phyloP scores from a whole-genome alignment of 2,113 vertebrate genomes.

The Calonectris borealis region DNA sequence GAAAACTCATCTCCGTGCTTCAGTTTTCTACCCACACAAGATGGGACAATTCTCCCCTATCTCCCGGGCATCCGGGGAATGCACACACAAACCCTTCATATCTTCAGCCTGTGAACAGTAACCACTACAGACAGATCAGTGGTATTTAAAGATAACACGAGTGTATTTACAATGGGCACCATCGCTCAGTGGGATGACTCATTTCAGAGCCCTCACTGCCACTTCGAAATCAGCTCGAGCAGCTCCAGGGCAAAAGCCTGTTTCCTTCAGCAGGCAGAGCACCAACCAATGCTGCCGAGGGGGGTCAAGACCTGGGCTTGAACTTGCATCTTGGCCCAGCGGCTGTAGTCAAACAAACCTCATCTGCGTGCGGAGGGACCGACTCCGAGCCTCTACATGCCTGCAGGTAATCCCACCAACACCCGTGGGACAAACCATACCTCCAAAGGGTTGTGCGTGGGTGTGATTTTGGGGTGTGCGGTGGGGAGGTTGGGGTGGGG shows the following conservation, averaged over 20 bases:
- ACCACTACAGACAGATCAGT: not conserved
- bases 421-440: not conserved
- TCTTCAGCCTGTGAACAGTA: not conserved
- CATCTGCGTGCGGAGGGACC: not conserved
- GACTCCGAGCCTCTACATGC: not conserved
- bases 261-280: not conserved
- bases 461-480: not conserved
- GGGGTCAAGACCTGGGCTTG: not conserved
- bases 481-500: not conserved
- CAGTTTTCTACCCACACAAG: not conserved
- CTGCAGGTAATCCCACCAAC: not conserved
- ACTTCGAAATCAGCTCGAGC: not conserved
- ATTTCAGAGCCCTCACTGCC: not conserved
- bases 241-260: not conserved
- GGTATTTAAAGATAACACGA: not conserved
- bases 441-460: not conserved
- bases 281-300: not conserved
- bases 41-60: not conserved
- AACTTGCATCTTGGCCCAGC: not conserved
- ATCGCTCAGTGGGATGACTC: not conserved
- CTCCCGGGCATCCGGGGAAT: not conserved
- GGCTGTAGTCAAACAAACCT: not conserved
- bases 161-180: not conserved
- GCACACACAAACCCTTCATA: accelerated
- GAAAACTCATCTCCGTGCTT: not conserved